phyloP scores from a whole-genome alignment of 2,888 invertebrate species.

The Arenicola marina region DNA sequence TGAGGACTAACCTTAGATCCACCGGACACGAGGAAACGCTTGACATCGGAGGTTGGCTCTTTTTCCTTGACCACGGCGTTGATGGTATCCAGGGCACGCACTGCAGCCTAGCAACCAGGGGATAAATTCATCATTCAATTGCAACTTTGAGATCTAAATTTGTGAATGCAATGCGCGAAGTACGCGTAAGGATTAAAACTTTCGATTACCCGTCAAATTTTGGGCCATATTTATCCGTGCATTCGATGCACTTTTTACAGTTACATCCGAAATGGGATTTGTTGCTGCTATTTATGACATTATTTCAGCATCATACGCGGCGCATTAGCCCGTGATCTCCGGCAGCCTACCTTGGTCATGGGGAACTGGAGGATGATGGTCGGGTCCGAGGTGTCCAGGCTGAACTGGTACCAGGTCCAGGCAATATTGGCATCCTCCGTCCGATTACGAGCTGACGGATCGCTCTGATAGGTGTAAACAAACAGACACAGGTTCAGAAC shows the following conservation, averaged over 20 bases:
- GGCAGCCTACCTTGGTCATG: conserved; percentile 48
- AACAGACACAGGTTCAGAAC: too few relatives aligned
- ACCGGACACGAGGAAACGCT: conserved; percentile 43
- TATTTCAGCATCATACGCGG: too few relatives aligned
- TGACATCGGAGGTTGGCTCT: conserved; percentile 23
- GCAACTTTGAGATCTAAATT: too few relatives aligned
- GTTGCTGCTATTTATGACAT: too few relatives aligned
- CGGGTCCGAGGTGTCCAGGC: conserved; percentile 37
- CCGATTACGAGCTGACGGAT: conserved; percentile 10
- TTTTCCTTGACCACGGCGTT: conserved; percentile 28
- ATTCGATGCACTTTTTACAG: too few relatives aligned
- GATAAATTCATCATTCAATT: too few relatives aligned
- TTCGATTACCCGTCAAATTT: too few relatives aligned
- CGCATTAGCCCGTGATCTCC: conserved; percentile 21
- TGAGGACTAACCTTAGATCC: conserved; percentile 45
- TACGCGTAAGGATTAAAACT: too few relatives aligned
- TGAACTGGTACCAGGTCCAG: conserved; percentile 12
- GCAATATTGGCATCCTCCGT: conserved; percentile 10
- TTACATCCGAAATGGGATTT: too few relatives aligned
- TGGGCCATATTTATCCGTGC: too few relatives aligned
- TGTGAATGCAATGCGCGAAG: too few relatives aligned
- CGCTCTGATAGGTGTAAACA: too few relatives aligned
- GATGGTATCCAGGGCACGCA: conserved; percentile 42
- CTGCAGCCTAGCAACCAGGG: conserved; percentile 39
- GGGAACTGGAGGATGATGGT: conserved; percentile 48